These are phyloP conservation scores for Genyomyrus donnyi DNA, from an alignment of 2,113 vertebrate species.

Conservation along the genomic window DNA sequence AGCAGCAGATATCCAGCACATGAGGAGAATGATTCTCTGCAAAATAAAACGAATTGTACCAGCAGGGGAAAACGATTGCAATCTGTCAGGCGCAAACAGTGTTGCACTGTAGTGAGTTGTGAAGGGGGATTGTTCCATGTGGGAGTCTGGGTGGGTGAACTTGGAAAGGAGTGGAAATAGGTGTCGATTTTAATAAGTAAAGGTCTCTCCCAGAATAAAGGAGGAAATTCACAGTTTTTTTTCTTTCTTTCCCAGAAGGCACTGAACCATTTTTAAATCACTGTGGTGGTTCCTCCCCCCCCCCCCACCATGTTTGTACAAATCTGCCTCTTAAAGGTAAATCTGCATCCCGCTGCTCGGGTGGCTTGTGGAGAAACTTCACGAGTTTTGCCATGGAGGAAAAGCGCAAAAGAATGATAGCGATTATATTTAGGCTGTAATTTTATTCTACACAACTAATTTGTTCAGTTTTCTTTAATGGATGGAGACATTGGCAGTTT, in stretches of 20 bases:
- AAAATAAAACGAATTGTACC: slow-evolving; percentile 81
- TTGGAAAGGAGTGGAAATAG: slow-evolving; percentile 69
- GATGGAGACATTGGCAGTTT: background rate
- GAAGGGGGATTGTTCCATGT: slow-evolving; percentile 68
- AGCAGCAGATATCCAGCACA: slow-evolving; percentile 73
- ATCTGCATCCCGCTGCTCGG: background rate
- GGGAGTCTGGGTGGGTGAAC: slow-evolving; percentile 58
- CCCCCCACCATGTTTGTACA: background rate
- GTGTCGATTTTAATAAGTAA: slow-evolving; percentile 66
- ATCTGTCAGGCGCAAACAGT: slow-evolving; percentile 70
- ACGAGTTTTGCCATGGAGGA: background rate
- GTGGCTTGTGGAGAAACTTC: too few species aligned
- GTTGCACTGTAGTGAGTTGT: slow-evolving; percentile 68
- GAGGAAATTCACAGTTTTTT: slow-evolving; percentile 56
- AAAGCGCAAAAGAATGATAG: background rate
- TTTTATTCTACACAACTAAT: background rate
- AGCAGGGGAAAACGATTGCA: slow-evolving; percentile 72
- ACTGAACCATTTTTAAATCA: slow-evolving; percentile 31
- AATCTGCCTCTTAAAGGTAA: slow-evolving; percentile 6
- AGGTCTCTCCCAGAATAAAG: slow-evolving; percentile 68
- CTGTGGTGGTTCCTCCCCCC: slow-evolving; percentile 20
- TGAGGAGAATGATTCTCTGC: slow-evolving; percentile 74
- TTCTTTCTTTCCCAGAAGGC: slow-evolving; percentile 31
- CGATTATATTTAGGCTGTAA: background rate
- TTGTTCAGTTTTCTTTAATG: background rate